Evolutionary conservation across 2,113 vertebrate genomes (phyloP).

Genomic region (Tragelaphus scriptus): DNA sequence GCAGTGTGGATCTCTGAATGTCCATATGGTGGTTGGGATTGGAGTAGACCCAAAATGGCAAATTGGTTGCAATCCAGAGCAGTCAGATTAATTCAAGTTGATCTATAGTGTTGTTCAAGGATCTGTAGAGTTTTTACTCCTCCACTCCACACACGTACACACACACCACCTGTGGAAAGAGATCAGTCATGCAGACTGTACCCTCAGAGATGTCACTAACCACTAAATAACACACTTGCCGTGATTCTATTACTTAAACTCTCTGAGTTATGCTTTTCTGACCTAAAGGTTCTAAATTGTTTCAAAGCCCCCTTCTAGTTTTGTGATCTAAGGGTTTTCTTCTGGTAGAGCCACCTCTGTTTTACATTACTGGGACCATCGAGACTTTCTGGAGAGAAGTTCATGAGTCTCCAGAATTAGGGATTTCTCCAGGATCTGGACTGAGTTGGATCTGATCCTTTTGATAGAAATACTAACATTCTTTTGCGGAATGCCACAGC

Average conservation of each 20-base stretch:
- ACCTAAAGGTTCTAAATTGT: neutral
- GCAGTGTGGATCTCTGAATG: neutral
- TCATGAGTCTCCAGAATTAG: neutral
- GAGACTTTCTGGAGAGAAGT: neutral
- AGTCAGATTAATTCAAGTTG: neutral
- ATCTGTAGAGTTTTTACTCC: neutral
- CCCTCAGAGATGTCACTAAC: neutral
- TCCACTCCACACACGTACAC: no score
- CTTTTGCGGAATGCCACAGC: neutral
- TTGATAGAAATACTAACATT: neutral
- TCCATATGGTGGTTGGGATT: neutral
- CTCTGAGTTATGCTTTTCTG: neutral
- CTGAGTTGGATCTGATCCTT: neutral
- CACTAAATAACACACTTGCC: neutral
- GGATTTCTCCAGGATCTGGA: neutral
- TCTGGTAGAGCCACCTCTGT: neutral
- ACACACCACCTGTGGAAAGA: neutral
- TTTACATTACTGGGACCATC: neutral
- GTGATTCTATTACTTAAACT: neutral
- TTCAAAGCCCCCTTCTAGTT: neutral
- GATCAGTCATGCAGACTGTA: neutral
- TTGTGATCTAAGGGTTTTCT: neutral
- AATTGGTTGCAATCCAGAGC: neutral
- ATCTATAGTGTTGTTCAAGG: neutral
- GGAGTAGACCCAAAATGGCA: neutral